phyloP scores from a whole-genome alignment of 2,888 invertebrate species.

The Eupithecia inturbata region DNA sequence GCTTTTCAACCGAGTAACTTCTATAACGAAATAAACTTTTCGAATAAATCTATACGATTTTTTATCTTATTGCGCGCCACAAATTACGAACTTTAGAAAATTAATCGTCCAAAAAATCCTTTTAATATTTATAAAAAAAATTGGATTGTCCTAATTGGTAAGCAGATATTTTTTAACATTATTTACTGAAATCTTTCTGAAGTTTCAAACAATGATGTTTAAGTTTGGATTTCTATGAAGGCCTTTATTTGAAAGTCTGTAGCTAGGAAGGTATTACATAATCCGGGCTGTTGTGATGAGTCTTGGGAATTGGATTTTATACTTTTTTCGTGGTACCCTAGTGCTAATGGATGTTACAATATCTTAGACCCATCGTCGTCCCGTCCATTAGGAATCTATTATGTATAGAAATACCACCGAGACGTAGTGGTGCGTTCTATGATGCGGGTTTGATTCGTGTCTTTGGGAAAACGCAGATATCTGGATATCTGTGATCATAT shows the following conservation, averaged over 20 bases:
- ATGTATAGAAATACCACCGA: not conserved
- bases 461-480: not conserved
- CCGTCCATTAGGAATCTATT: not conserved
- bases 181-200: not conserved
- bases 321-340: not conserved
- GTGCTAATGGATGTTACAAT: not conserved
- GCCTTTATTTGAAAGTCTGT: not conserved
- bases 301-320: not conserved
- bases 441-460: not conserved
- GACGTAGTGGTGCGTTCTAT: not conserved
- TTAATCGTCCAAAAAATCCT: not conserved
- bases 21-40: not conserved
- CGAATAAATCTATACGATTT: not conserved
- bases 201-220: not conserved
- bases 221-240: not conserved
- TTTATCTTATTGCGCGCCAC: not conserved
- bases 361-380: not conserved
- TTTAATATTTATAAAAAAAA: not conserved
- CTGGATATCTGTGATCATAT: no score
- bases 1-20: not conserved
- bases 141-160: not conserved
- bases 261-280: not conserved
- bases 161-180: not conserved
- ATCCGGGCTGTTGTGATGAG: not conserved
- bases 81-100: not conserved